Base-by-base conservation (phyloP, 1,140 invertebrate genomes). In the Drosophila albomicans region DNA sequence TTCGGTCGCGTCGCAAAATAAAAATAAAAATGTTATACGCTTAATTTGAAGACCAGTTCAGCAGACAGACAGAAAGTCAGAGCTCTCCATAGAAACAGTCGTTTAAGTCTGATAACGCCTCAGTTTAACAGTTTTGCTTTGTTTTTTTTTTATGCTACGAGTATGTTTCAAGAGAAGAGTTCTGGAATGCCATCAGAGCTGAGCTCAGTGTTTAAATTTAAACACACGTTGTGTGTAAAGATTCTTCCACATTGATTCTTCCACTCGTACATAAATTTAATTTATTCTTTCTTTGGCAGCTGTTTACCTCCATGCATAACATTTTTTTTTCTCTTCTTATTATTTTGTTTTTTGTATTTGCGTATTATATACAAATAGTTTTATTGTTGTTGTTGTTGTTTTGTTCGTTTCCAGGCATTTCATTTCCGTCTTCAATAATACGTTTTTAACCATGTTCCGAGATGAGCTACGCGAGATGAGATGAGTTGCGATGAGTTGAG, bases 381-480 rank as follows among this genome's bases (percentile, higher is more conserved):
- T 58, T 57, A 48, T 79, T 65, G 20, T 65, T 67, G 35, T 38
- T 10, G 35, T 38, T 10, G 35, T 38, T 38, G 32, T 32, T 32
- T 32, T 32, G 54, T 81, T 62, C 66, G 20, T 70, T 63, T 79
- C 71, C 85, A 78, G 71, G 86, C 85, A 81, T 38, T 89, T 89
- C 75, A 89, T 89, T 89, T 89, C 85, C 85, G 85, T 89, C 85
- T 89, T 89, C 78, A 77, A 89, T 89, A 89, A 89, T 89, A 89
- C 71, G 85, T 89, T 89, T 89, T 89, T 89, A 88, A 88, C 74
- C 84, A 79, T 88, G 71, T 84, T 78, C 81, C 79, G 62, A 61
- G 57, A 61, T 61, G 57, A 46, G 56, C 5, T 58, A 38, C 1
- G 30, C 30, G 20, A 25, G 51, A 54, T 54, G 51, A 30, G 20